phyloP scores from a whole-genome alignment of 2,888 invertebrate species.

The Venusia cambrica region DNA sequence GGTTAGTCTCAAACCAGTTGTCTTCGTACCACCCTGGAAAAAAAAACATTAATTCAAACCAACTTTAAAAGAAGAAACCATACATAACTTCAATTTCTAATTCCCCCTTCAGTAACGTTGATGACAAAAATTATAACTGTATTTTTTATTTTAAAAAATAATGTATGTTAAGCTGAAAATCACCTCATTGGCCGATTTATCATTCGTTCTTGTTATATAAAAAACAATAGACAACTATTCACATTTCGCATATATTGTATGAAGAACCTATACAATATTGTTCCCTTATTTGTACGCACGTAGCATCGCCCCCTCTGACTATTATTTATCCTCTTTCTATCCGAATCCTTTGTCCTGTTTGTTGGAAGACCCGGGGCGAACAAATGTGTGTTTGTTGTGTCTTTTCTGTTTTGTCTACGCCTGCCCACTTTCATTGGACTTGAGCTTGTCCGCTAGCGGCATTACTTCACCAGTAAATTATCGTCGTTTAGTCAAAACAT shows the following conservation, averaged over 20 bases:
- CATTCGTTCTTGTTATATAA: neutral
- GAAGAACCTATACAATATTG: constrained; percentile 32
- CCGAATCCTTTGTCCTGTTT: constrained; percentile 61
- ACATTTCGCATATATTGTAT: constrained; percentile 20
- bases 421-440: constrained; percentile 46
- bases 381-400: constrained; percentile 57
- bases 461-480: too few relatives aligned
- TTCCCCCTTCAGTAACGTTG: too few relatives aligned
- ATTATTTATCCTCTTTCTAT: constrained; percentile 62
- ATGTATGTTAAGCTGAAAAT: too few relatives aligned
- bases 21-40: constrained; percentile 97
- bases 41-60: constrained; percentile 9
- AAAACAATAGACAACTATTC: constrained; percentile 18
- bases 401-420: constrained; percentile 32
- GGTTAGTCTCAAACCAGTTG: constrained; percentile 97
- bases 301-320: constrained; percentile 37
- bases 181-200: constrained; percentile 1
- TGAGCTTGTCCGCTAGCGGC: constrained; percentile 33
- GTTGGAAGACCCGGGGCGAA: constrained; percentile 51
- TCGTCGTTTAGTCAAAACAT: too few relatives aligned
- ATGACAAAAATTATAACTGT: too few relatives aligned
- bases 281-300: constrained; percentile 39
- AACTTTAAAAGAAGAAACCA: too few relatives aligned
- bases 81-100: neutral
- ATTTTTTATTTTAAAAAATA: too few relatives aligned